phyloP scores from a whole-genome alignment of 2,113 vertebrate genomes.

The Sander lucioperca region DNA sequence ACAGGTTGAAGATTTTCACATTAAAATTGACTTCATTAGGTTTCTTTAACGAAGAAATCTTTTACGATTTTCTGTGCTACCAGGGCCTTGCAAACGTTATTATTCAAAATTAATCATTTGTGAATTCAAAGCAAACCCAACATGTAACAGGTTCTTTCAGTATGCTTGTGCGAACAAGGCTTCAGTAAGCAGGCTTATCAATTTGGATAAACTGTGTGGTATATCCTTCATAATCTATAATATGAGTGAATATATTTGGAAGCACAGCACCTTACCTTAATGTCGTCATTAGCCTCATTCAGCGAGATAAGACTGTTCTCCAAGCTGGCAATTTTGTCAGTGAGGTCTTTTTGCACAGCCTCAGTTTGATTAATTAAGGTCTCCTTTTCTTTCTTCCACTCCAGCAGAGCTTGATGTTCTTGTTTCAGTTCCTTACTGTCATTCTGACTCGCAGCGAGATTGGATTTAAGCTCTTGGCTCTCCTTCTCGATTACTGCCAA shows the following conservation, averaged over 20 bases:
- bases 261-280: constrained; percentile 61
- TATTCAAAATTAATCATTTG: background rate
- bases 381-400: constrained; percentile 89
- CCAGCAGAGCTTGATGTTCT: constrained; percentile 81
- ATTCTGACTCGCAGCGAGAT: constrained; percentile 79
- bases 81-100: background rate
- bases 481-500: constrained; percentile 82
- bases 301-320: constrained; percentile 81
- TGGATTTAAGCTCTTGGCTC: constrained; percentile 78
- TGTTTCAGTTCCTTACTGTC: constrained; percentile 84
- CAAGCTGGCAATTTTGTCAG: constrained; percentile 81
- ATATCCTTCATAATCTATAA: background rate
- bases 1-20: no score
- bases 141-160: background rate
- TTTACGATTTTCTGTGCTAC: background rate
- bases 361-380: constrained; percentile 79
- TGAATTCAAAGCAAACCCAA: background rate
- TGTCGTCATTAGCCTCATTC: constrained; percentile 61
- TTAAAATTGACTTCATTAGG: background rate
- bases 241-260: background rate
- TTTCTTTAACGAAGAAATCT: no score
- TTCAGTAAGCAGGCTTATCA: background rate
- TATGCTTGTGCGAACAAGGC: background rate
- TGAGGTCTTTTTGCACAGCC: constrained; percentile 84
- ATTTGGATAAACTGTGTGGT: background rate